Evolutionary conservation across 2,888 invertebrate genomes (phyloP), one percentile per base, ranked within the genome.

Genomic region (Drosophila prostipennis): DNA sequence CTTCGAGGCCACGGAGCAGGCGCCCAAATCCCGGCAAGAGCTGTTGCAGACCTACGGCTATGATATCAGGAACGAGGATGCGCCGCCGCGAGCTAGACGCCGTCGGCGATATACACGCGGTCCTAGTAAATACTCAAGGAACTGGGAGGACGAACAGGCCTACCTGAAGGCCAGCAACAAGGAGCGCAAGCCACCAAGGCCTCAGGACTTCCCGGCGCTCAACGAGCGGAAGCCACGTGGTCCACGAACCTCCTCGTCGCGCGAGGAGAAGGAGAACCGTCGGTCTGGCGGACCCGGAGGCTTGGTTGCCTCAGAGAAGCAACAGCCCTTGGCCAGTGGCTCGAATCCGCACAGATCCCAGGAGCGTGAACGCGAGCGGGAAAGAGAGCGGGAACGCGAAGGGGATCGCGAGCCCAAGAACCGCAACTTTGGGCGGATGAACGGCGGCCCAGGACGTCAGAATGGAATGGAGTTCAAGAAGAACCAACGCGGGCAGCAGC

Each of bases 121-220:
- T 0, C 98, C 98, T 0, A 97, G 96, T 90, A 98, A 97, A 91
- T 98, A 98, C 91, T 97, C 96, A 0, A 94, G 98, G 11, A 97
- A 96, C 67, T 98, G 98, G 97, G 97, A 98, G 90, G 98, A 98
- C 90, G 97, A 97, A 90, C 96, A 96, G 89, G 98, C 98, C 0
- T 98, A 98, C 90, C 93, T 94, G 19, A 95, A 96, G 77, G 67
- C 93, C 1, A 91, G 87, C 64, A 91, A 91, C 56, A 89, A 89
- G 37, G 91, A 91, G 69, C 86, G 91, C 70, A 91, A 89, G 86
- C 91, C 78, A 76, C 91, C 90, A 1, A 75, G 94, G 93, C 70
- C 94, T 92, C 91, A 95, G 93, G 92, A 95, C 93, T 85, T 93
- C 94, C 79, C 93, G 88, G 91, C 93, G 88, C 86, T 93, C 82